Evolutionary conservation across 2,113 vertebrate genomes (phyloP).

Genomic region (Notiomystis cincta): DNA sequence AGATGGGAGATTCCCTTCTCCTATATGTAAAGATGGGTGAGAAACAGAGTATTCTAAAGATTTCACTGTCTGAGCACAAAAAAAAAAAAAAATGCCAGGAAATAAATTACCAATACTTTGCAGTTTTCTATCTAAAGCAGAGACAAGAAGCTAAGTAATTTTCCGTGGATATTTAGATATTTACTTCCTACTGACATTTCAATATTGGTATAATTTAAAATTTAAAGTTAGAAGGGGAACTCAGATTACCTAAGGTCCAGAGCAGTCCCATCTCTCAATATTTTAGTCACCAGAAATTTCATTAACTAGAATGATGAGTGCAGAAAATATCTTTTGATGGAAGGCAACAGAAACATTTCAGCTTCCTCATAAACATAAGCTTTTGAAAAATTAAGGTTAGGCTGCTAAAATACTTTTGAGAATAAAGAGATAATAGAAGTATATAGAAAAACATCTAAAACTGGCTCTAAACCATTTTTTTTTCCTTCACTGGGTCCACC

Average conservation of each 20-base stretch:
- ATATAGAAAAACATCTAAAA: not conserved
- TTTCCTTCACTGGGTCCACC: not conserved
- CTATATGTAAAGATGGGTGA: not conserved
- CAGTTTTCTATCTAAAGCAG: not conserved
- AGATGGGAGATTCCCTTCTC: not conserved
- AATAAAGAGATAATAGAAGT: not conserved
- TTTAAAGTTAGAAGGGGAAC: not conserved
- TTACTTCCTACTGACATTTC: not conserved
- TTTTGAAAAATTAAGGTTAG: not conserved
- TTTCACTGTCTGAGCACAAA: not conserved
- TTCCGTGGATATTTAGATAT: not conserved
- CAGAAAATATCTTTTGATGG: not conserved
- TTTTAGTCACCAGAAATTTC: not conserved
- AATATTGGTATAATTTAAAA: not conserved
- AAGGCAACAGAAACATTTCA: not conserved
- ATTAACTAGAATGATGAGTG: not conserved
- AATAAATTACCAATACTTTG: not conserved
- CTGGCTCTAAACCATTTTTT: not conserved
- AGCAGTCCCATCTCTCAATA: not conserved
- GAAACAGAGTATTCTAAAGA: not conserved
- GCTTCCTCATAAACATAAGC: not conserved
- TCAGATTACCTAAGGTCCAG: not conserved
- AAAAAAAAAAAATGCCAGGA: not conserved
- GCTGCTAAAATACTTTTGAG: not conserved
- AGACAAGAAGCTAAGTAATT: not conserved